Conservation (phyloP, 2,888 invertebrate species). For the Brenthis hecate region DNA sequence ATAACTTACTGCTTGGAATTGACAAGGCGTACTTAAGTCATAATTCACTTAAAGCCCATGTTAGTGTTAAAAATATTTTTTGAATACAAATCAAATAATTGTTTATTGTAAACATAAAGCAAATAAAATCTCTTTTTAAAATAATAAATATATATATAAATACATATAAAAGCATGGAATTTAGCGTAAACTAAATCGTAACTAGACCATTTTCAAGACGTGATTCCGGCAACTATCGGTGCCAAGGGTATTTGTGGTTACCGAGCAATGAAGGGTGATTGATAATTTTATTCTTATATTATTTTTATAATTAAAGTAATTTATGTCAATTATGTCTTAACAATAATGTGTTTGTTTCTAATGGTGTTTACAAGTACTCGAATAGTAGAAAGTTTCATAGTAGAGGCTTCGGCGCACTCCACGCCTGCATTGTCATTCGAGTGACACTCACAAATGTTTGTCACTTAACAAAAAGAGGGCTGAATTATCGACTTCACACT, state of each 20-base stretch:
- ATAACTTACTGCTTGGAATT: too few species aligned
- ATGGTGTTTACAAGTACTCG: constrained; percentile 30
- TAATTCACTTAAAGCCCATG: too few species aligned
- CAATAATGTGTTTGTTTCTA: constrained; percentile 28
- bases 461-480: constrained; percentile 59
- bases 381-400: constrained; percentile 35
- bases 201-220: constrained; percentile 21
- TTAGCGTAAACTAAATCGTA: not conserved
- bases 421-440: constrained; percentile 64
- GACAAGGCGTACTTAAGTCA: too few species aligned
- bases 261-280: constrained; percentile 31
- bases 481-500: constrained; percentile 45
- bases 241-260: constrained; percentile 45
- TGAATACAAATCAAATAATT: too few species aligned
- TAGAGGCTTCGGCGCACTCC: constrained; percentile 44
- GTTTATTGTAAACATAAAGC: too few species aligned
- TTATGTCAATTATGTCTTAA: constrained; percentile 29
- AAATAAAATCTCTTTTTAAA: too few species aligned
- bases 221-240: constrained; percentile 35
- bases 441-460: constrained; percentile 72
- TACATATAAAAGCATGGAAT: not conserved
- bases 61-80: too few species aligned
- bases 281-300: constrained; percentile 22
- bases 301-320: constrained; percentile 7
- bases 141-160: too few species aligned